These are phyloP conservation scores for Phoxinus phoxinus DNA, from an alignment of 2,113 vertebrate genomes.

Conservation along the genomic window DNA sequence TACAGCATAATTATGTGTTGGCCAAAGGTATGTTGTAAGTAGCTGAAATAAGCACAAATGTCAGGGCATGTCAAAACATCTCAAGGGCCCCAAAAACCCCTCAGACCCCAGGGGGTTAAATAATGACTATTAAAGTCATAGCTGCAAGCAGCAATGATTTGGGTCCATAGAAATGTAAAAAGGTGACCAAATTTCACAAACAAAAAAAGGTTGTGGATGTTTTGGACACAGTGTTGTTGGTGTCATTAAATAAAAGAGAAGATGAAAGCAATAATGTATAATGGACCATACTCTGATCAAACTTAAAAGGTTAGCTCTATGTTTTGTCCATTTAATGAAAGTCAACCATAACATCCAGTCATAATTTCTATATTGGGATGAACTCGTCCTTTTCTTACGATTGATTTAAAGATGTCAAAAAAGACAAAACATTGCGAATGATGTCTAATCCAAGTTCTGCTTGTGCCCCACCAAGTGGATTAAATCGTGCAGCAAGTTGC, in stretches of 20 bases:
- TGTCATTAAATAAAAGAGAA: neutral
- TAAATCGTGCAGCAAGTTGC: neutral
- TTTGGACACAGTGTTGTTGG: neutral
- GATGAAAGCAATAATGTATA: neutral
- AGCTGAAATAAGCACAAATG: too few relatives aligned
- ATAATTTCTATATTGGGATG: neutral
- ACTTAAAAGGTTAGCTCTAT: neutral
- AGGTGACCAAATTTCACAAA: too few relatives aligned
- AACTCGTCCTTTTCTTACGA: neutral
- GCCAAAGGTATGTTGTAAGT: too few relatives aligned
- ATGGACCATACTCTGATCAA: neutral
- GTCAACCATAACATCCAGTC: neutral
- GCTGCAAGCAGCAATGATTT: too few relatives aligned
- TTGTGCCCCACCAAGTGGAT: constrained; percentile 8
- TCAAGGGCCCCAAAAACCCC: too few relatives aligned
- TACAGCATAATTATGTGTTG: too few relatives aligned
- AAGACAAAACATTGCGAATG: constrained; percentile 7
- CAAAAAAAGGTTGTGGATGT: neutral
- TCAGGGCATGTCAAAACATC: too few relatives aligned
- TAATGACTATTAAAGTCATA: too few relatives aligned
- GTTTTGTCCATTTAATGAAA: neutral
- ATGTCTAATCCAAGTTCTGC: neutral
- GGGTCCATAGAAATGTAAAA: too few relatives aligned
- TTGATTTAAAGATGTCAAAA: neutral
- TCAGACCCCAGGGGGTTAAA: too few relatives aligned